Base-by-base conservation (phyloP, 2,797 vertebrate species). In the Tenualosa thibaudeaui region DNA sequence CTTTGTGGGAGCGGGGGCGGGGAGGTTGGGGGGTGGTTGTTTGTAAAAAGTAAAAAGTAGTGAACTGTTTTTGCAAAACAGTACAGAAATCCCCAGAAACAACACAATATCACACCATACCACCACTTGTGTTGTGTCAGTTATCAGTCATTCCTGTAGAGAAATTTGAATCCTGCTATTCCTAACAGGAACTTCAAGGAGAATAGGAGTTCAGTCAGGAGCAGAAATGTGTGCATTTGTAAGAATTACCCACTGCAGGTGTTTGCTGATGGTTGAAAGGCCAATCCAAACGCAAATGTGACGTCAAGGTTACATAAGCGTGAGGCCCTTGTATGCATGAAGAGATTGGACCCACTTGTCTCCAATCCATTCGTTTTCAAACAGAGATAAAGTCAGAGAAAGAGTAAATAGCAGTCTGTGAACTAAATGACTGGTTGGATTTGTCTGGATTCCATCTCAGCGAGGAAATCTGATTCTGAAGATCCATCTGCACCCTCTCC, bases 391-490 rank as follows among this genome's bases (percentile, higher is more conserved):
- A 19, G 71, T 78, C 71, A 78, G 40, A 46, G 40, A 71, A 15
- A 46, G 68, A 75, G 37, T 75, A 75, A 75, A 75, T 40, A 75
- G 43, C 17, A 40, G 71, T 6, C 71, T 78, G 71, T 46, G 40
- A 78, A 46, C 71, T 78, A 8, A 78, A 78, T 78, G 40, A 78
- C 71, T 78, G 5, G 71, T 78, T 78, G 37, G 17, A 78, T 78
- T 78, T 78, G 71, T 78, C 71, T 78, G 71, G 71, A 78, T 78
- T 78, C 37, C 19, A 78, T 46, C 71, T 78, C 40, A 46, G 71
- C 37, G 2, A 78, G 71, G 71, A 43, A 46, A 78, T 78, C 37
- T 78, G 71, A 43, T 40, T 22, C 40, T 1, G 40, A 13, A 31
- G 31, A 71, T 40, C 10, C 31, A 71, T 37, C 31, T 31, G 26